Base-by-base conservation (phyloP, 2,888 invertebrate species). In the Strigamia crassipes region DNA sequence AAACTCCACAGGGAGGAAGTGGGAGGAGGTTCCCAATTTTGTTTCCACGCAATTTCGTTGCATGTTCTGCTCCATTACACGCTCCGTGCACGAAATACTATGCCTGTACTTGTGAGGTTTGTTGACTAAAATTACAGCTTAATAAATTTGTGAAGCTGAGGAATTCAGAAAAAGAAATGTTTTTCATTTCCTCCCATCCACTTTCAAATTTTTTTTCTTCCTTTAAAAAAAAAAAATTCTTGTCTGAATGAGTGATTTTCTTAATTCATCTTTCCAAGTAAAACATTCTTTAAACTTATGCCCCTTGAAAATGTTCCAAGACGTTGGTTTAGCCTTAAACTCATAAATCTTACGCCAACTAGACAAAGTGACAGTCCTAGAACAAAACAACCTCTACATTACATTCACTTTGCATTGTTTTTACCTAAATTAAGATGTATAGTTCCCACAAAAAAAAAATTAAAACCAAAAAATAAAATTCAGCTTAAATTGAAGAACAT, bases 1-100 rank as follows among this genome's bases (percentile, higher is more conserved):
- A 61, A 61, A 61, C 61, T 61, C 61, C 61, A 61, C 23, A 61
- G 61, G 61, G 61, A 61, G 61, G 18, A 61, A 15, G 61, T 61
- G 23, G 61, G 18, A 61, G 61, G 23, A 61, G 18, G 18, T 15
- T 61, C 61, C 61, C 61, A 61, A 61, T 61, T 61, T 61, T 61
- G 61, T 61, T 61, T 61, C 61, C 61, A 61, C 61, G 61, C 61
- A 61, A 61, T 61, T 61, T 61, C 61, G 61, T 61, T 61, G 61
- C 61, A 61, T 61, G 61, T 61, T 61, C 61, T 61, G 61, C 18
- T 61, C 61, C 61, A 61, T 61, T 61, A 61, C 61, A 61, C 61
- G 61, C 18, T 61, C 61, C 61, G 61, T 61, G 61, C 61, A 61
- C 61, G 61, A 61, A 61, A 61, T 61, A 61, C 61, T 21, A 15